Evolutionary conservation across 2,797 vertebrate genomes (phyloP), one percentile per base, ranked within the genome.

Genomic region (Platalea minor): DNA sequence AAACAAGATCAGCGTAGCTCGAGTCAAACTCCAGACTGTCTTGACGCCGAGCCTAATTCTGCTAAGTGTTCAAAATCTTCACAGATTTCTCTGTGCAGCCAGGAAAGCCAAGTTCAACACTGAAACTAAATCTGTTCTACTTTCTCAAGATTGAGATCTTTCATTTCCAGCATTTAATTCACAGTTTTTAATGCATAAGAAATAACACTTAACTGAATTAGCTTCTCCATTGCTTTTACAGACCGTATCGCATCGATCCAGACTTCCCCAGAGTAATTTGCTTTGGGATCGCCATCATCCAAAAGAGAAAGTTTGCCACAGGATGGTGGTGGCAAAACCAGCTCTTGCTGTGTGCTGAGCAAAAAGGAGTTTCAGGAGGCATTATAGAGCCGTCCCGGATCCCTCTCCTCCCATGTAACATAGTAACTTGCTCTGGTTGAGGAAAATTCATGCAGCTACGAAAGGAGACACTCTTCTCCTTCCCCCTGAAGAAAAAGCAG

Each of bases 71-170:
- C 57, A 11, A 54, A 89, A 70, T 39, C 75, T 46, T 78, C 92
- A 43, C 72, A 78, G 81, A 88, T 88, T 73, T 84, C 69, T 92
- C 86, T 5, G 29, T 61, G 61, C 75, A 69, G 46, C n/a, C 68
- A 46, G 29, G 20, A 91, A 64, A 92, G 80, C 51, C 60, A 28
- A 91, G 50, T 45, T 86, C 80, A 92, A 72, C 68, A 46, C 37
- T 41, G 72, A 65, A 85, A 93, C 56, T 5, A 41, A 94, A 91
- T 88, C 84, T 76, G 78, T 85, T 85, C 54, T n/a, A 19, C 78
- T 77, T 86, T 73, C 91, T 75, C 57, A n/a, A 88, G 85, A 89
- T 82, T 79, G 88, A 68, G 79, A 93, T 90, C 85, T 91, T 89
- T 59, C 59, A 56, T 63, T 76, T 91, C 80, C 85, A 94, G 85